Conservation (phyloP, 1,140 invertebrate genomes). For the Panagrolaimus sp. region DNA sequence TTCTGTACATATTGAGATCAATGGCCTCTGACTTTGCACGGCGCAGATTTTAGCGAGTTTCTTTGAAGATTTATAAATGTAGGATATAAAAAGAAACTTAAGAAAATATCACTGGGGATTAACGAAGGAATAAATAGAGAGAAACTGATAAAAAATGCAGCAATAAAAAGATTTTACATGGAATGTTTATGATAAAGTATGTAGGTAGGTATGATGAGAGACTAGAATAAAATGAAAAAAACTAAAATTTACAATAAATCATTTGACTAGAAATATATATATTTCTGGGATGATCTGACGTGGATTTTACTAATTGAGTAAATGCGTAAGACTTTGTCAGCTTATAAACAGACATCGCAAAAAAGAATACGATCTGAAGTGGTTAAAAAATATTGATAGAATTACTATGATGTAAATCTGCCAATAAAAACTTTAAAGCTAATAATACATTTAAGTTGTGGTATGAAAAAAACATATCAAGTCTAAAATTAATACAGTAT, state of each 20-base stretch:
- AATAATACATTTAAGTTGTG: too few relatives aligned
- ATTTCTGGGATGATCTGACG: not conserved
- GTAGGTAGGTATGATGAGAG: not conserved
- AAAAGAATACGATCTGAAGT: too few relatives aligned
- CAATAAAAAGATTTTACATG: not conserved
- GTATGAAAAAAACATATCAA: too few relatives aligned
- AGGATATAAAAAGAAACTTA: not conserved
- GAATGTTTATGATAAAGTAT: not conserved
- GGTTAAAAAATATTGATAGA: too few relatives aligned
- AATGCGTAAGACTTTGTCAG: too few relatives aligned
- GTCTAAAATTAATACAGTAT: too few relatives aligned
- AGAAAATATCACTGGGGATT: not conserved
- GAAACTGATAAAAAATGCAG: not conserved
- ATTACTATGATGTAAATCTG: too few relatives aligned
- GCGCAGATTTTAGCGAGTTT: not conserved
- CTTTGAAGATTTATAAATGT: conserved; percentile 3
- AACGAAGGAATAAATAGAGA: not conserved
- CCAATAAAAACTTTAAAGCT: too few relatives aligned
- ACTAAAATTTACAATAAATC: not conserved
- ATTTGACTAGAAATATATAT: not conserved
- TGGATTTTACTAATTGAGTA: too few relatives aligned
- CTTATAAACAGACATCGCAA: too few relatives aligned
- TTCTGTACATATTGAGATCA: conserved; percentile 12
- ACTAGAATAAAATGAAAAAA: not conserved
- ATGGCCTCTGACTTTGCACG: conserved; percentile 15